Conservation (phyloP, 2,888 invertebrate genomes). For the Orthosia gothica region DNA sequence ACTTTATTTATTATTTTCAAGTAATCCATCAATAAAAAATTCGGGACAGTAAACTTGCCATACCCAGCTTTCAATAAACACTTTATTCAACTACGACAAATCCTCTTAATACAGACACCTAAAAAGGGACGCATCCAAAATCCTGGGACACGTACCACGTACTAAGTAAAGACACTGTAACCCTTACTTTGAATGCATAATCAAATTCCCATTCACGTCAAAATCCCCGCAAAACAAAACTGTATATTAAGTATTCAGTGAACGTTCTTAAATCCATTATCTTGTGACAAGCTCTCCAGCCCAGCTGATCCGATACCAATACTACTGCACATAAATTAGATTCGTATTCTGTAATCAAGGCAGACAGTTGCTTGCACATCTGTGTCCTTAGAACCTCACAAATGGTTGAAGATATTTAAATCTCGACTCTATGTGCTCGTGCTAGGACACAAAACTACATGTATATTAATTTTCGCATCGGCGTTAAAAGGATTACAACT, state of each 20-base stretch:
- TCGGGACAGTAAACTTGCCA: background rate
- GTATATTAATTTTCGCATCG: conserved; percentile 45
- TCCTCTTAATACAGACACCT: conserved; percentile 21
- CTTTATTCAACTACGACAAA: background rate
- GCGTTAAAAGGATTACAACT: conserved; percentile 80
- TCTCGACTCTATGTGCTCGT: conserved; percentile 65
- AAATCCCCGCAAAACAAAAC: conserved; percentile 74
- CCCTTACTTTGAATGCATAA: conserved; percentile 66
- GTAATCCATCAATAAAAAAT: background rate
- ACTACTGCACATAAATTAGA: conserved; percentile 83
- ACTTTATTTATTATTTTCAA: background rate
- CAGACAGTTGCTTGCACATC: conserved; percentile 88
- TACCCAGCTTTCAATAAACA: background rate
- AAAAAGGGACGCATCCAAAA: conserved; percentile 16
- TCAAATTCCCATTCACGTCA: conserved; percentile 70
- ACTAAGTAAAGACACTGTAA: conserved; percentile 50
- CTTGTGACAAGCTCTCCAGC: conserved; percentile 82
- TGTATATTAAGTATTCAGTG: conserved; percentile 73
- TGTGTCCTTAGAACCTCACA: conserved; percentile 75
- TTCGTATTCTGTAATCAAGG: conserved; percentile 88
- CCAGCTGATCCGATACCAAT: conserved; percentile 80
- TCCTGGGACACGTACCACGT: conserved; percentile 51
- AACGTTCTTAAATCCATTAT: conserved; percentile 81
- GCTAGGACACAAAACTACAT: conserved; percentile 39
- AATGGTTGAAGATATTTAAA: conserved; percentile 57